Evolutionary conservation across 2,888 invertebrate species (phyloP).

Genomic region (Theretra japonica): DNA sequence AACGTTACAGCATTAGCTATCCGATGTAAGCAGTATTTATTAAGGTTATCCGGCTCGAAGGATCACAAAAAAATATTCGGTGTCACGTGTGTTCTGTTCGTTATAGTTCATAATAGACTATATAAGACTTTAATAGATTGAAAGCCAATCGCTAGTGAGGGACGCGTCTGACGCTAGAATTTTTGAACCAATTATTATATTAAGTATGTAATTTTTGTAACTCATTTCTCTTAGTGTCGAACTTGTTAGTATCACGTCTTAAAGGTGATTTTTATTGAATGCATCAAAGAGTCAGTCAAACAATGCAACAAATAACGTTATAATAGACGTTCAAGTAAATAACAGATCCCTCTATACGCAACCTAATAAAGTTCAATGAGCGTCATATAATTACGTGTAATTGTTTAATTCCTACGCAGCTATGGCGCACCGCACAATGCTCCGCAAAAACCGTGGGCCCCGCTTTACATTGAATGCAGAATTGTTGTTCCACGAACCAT

Average conservation of each 20-base stretch:
- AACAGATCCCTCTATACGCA: neutral
- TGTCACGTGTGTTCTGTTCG: no score
- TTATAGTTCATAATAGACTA: no score
- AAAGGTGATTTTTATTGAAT: no score
- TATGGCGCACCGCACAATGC: constrained; percentile 46
- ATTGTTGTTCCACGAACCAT: constrained; percentile 44
- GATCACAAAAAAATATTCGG: neutral
- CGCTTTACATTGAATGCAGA: constrained; percentile 48
- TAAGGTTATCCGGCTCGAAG: neutral
- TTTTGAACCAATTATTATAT: no score
- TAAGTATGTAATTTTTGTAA: no score
- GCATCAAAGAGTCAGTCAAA: no score
- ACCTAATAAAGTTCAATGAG: neutral
- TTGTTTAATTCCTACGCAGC: constrained; percentile 21
- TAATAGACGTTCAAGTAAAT: neutral
- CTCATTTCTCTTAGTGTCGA: no score
- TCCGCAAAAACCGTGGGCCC: constrained; percentile 56
- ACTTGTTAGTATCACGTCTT: no score
- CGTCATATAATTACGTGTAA: constrained; percentile 13
- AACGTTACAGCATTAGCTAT: neutral
- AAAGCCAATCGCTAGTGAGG: no score
- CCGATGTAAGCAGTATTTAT: neutral
- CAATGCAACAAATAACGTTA: no score
- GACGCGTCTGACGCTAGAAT: no score
- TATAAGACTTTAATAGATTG: no score